These are phyloP conservation scores for Pyrgus malvae DNA, from an alignment of 2,888 invertebrate species.

Conservation along the genomic window DNA sequence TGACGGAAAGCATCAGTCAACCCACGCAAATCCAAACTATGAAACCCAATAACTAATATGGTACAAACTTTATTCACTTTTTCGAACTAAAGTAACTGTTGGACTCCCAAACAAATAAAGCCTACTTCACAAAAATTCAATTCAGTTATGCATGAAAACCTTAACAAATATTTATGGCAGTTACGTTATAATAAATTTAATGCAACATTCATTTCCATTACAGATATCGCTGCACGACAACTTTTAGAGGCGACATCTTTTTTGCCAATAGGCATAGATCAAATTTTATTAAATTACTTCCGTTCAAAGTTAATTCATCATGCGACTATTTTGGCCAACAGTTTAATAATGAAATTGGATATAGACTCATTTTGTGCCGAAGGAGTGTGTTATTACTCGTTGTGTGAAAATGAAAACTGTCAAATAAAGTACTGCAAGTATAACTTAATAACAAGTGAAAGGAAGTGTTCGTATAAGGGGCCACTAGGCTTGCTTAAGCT, in stretches of 20 bases:
- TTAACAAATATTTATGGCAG: not conserved
- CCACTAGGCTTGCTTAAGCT: slow-evolving; percentile 30
- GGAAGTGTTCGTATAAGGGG: slow-evolving; percentile 43
- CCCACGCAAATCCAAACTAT: not conserved
- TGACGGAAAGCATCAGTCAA: slow-evolving; percentile 39
- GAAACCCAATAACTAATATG: slow-evolving; percentile 15
- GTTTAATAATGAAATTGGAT: slow-evolving; percentile 45
- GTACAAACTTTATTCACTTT: slow-evolving; percentile 1
- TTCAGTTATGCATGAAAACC: not conserved
- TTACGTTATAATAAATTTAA: not conserved
- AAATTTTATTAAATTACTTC: slow-evolving; percentile 43
- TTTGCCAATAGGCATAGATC: slow-evolving; percentile 37
- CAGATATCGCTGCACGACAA: slow-evolving; percentile 4
- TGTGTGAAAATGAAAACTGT: slow-evolving; percentile 45
- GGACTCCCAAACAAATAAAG: no score
- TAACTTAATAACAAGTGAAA: slow-evolving; percentile 46
- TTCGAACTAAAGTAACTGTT: not conserved
- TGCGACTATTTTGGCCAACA: slow-evolving; percentile 51
- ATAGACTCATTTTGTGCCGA: slow-evolving; percentile 50
- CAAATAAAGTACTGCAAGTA: slow-evolving; percentile 50
- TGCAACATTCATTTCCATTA: not conserved
- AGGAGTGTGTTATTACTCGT: slow-evolving; percentile 54
- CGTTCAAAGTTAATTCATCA: slow-evolving; percentile 45
- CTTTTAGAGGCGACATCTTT: not conserved
- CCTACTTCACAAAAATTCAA: no score